phyloP scores from a whole-genome alignment of 2,797 vertebrate genomes.

The Picus viridis region DNA sequence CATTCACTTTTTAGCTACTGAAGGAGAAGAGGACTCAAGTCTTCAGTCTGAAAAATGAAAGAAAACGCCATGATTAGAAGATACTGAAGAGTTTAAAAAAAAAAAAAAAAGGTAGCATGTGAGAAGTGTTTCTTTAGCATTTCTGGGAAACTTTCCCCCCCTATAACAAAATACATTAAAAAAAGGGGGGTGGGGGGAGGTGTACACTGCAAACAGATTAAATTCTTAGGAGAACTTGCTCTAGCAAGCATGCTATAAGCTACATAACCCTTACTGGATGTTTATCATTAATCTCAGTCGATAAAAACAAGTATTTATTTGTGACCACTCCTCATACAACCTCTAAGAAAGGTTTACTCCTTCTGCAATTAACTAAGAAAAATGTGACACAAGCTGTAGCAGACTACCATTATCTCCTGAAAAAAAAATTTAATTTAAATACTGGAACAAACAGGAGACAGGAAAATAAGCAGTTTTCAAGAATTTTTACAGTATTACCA shows the following conservation, averaged over 20 bases:
- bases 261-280: neutral
- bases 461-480: constrained; percentile 19
- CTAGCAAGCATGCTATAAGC: neutral
- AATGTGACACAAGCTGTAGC: neutral
- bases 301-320: neutral
- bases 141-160: neutral
- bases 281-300: neutral
- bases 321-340: neutral
- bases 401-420: neutral
- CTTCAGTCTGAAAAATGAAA: constrained; percentile 26
- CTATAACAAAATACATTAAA: neutral
- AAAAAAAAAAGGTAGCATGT: rapidly evolving
- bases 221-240: neutral
- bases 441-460: neutral
- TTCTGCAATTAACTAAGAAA: neutral
- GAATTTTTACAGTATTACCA: too few species aligned
- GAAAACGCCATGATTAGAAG: neutral
- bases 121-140: neutral
- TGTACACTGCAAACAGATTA: neutral
- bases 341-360: neutral
- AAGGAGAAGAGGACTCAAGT: neutral
- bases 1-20: constrained; percentile 30
- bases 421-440: constrained; percentile 27
- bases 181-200: neutral
- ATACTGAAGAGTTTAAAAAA: constrained; percentile 2